Base-by-base conservation (phyloP, 2,113 vertebrate genomes). In the Pantherophis guttatus region DNA sequence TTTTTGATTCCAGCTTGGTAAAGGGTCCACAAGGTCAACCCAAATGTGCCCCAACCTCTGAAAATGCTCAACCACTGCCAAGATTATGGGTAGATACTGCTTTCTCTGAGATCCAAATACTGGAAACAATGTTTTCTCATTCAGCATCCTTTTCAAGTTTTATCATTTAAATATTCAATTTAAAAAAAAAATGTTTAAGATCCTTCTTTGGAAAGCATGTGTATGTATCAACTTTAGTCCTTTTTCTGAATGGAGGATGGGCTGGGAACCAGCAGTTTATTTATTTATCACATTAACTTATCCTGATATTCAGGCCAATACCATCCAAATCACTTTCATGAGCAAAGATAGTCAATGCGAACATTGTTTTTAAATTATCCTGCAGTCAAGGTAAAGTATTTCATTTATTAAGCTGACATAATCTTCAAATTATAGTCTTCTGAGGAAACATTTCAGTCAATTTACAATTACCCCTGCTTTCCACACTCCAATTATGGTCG, bases 261-360 rank as follows among this genome's bases (percentile, higher is more conserved):
- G 8, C 3, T 26, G 29, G 50, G 62, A n/a, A 95, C 95, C 92
- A 48, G 91, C 29, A 50, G 94, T 91, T 87, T 90, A 94, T 95
- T 95, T 95, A 96, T 97, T 96, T 96, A 75, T 87, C 92, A 94
- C 93, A 91, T 92, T 97, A 95, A 96, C 97, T 95, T 94, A 94
- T 95, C 96, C 81, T 88, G 95, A 93, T 0, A 4, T 86, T 94
- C 87, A 94, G 75, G 93, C 95, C 92, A 95, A 94, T 26, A 91
- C 90, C 53, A 59, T 75, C 90, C 95, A 97, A 97, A 97, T 95
- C 94, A 96, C 88, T 96, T 96, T 96, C 95, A 96, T 94, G 93
- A 94, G 93, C 93, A 94, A 65, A 95, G 95, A 94, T 93, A 93
- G 87, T 93, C 88, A 0, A 81, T 57, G 29, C 50, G 93, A 94